phyloP scores from a whole-genome alignment of 2,888 invertebrate genomes.

The Drosophila merina region DNA sequence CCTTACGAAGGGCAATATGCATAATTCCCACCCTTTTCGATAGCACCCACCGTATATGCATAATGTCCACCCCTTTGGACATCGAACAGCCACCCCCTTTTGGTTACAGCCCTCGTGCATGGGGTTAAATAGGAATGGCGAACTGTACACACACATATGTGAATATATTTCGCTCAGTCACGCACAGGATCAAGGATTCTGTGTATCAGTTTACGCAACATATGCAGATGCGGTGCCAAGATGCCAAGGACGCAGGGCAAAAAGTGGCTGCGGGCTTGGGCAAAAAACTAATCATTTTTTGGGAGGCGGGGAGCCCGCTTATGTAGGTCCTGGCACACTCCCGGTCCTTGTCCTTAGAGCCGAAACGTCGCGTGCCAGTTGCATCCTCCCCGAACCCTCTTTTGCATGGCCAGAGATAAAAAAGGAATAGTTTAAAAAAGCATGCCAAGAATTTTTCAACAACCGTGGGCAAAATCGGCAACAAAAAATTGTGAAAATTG shows the following conservation, averaged over 20 bases:
- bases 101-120: constrained; percentile 51
- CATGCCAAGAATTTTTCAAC: constrained; percentile 44
- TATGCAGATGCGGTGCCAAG: constrained; percentile 75
- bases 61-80: constrained; percentile 53
- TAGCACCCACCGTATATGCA: constrained; percentile 57
- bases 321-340: constrained; percentile 27
- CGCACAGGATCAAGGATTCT: constrained; percentile 44
- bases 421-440: constrained; percentile 44
- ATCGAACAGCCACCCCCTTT: constrained; percentile 64
- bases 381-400: constrained; percentile 39
- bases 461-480: constrained; percentile 34
- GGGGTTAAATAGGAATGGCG: constrained; percentile 76
- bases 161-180: constrained; percentile 10
- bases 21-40: constrained; percentile 35
- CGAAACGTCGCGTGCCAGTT: constrained; percentile 70
- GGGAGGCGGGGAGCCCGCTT: constrained; percentile 50
- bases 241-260: constrained; percentile 14
- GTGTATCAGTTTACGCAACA: constrained; percentile 74
- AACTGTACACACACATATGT: constrained; percentile 46
- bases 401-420: constrained; percentile 54
- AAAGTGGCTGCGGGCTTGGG: constrained; percentile 39
- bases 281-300: constrained; percentile 40
- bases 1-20: constrained; percentile 40
- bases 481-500: constrained; percentile 49
- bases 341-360: constrained; percentile 21